Conservation (phyloP, 2,797 vertebrate genomes). For the Paramormyrops hopkinsi region DNA sequence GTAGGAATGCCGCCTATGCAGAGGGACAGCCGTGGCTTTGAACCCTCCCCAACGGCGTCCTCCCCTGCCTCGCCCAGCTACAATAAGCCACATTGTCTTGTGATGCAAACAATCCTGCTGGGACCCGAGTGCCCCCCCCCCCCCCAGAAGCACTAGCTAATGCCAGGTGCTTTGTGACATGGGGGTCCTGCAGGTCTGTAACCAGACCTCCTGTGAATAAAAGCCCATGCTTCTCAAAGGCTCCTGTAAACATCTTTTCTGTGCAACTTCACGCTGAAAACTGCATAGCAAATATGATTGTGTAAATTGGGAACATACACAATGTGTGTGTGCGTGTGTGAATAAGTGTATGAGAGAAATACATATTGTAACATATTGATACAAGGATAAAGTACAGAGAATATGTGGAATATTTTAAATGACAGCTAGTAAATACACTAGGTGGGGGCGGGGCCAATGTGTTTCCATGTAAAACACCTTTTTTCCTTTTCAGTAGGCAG, state of each 20-base stretch:
- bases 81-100: slow-evolving; percentile 60
- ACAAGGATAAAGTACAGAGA: neutral
- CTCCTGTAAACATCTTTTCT: slow-evolving; percentile 1
- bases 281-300: neutral
- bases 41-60: slow-evolving; percentile 35
- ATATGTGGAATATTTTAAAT: neutral
- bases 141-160: slow-evolving; percentile 31
- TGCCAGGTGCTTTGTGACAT: slow-evolving; percentile 38
- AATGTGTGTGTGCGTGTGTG: neutral
- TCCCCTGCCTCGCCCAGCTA: slow-evolving; percentile 42
- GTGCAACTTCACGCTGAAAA: neutral
- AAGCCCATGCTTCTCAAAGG: neutral
- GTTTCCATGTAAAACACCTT: slow-evolving; percentile 31
- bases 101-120: slow-evolving; percentile 46
- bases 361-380: neutral
- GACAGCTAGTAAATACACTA: neutral
- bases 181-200: slow-evolving; percentile 47
- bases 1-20: slow-evolving; percentile 32
- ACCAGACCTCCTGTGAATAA: slow-evolving; percentile 49
- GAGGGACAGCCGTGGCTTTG: slow-evolving; percentile 39
- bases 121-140: slow-evolving; percentile 42
- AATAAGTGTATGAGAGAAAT: neutral
- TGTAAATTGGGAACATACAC: neutral
- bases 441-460: neutral
- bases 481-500: slow-evolving; percentile 46